Evolutionary conservation across 2,113 vertebrate species (phyloP), one percentile per base, ranked within the genome.

Genomic region (Pavo muticus): DNA sequence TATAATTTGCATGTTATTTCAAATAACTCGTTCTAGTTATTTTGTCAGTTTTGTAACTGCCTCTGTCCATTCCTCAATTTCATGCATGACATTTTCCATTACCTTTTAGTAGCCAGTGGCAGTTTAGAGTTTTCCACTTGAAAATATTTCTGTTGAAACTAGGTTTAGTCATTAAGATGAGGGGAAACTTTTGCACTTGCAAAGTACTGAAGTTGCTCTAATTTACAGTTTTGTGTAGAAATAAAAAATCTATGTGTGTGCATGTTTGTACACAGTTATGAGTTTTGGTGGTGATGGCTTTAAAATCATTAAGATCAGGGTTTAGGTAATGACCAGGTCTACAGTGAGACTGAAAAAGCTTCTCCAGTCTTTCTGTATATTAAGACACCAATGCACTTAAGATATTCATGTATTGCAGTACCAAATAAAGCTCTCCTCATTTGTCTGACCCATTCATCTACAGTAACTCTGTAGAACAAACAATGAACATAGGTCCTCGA

Each of bases 121-220:
- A 77, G 72, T 86, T 96, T 90, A 86, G 90, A 87, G 19, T 23
- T 93, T 93, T 84, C 59, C 48, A 47, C 54, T 91, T 95, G 27
- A 57, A 83, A 95, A 69, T 79, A 96, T 91, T 94, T 94, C 84
- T 75, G 94, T 80, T 75, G 85, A 95, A 94, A 91, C 71, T 73
- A 57, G 72, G 88, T 93, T 90, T 80, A 76, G 56, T 70, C 35
- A 76, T 95, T 94, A 85, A 83, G 85, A 45, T 17, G 47, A 7
- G 4, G 35, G 8, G 56, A 20, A 57, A 32, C 7, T 92, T 81
- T 87, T 79, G 6, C 3, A 44, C 20, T 79, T 82, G 35, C n/a
- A 21, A 24, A 45, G 37, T 6, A 54, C 21, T 52, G 27, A n/a
- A 20, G 2, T 20, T 56, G 8, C 21, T 93, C 60, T 59, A 74